A percentile compares a stretch with the other conserved stretches of the same genome.
These are phyloP conservation scores for Megaceryle alcyon DNA, from an alignment of 2,797 vertebrate species.

Conservation along the genomic window DNA sequence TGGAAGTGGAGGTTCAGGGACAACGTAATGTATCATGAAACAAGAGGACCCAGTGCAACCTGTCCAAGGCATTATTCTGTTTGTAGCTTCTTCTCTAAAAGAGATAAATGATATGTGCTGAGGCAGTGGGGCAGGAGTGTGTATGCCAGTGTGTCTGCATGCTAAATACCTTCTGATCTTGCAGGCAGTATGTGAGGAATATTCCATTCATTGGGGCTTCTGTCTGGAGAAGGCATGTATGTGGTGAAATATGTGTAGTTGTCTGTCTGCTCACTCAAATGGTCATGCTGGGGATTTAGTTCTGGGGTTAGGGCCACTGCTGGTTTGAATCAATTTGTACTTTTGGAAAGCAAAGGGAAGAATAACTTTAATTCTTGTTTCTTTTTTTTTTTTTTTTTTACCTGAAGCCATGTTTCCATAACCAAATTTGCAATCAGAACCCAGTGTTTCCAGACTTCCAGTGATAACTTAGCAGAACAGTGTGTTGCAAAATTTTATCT, in stretches of 20 bases:
- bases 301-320: too few relatives aligned
- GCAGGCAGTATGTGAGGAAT: background rate
- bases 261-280: background rate
- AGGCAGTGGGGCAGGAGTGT: background rate
- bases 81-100: background rate
- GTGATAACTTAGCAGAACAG: background rate
- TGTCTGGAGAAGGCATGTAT: background rate
- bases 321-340: background rate
- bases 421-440: background rate
- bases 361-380: background rate
- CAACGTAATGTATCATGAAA: background rate
- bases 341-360: background rate
- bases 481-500: background rate
- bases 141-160: background rate
- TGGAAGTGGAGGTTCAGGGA: background rate
- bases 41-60: background rate
- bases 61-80: background rate
- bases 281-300: too few relatives aligned
- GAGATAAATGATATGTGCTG: background rate
- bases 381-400: background rate
- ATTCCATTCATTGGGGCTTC: background rate
- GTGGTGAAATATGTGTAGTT: background rate
- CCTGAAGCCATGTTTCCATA: background rate
- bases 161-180: background rate
- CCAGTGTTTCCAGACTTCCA: background rate